Conservation (phyloP, 2,797 vertebrate genomes). For the Emydoidea blandingii region DNA sequence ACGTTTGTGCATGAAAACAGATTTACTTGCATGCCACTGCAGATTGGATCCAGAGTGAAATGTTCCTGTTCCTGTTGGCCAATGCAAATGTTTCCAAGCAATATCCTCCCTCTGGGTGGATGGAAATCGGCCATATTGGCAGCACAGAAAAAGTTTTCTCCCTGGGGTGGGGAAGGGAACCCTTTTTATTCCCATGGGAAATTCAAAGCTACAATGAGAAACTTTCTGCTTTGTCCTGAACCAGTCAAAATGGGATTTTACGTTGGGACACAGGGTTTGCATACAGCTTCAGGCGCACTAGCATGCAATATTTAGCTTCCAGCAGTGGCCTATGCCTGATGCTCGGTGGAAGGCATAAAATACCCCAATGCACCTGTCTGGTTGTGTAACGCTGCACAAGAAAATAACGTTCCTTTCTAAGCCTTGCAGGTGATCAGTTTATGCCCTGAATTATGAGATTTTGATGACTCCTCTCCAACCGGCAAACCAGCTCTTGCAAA, state of each 20-base stretch:
- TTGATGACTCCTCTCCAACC: slow-evolving; percentile 73
- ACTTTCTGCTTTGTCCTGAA: slow-evolving; percentile 44
- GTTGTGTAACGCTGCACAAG: slow-evolving; percentile 37
- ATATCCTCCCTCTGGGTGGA: not conserved
- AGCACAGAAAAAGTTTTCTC: not conserved
- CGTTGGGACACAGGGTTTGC: not conserved
- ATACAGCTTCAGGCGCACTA: not conserved
- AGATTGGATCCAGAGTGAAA: not conserved
- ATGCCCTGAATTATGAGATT: slow-evolving; percentile 69
- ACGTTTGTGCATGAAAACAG: not conserved
- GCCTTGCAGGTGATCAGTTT: slow-evolving; percentile 69
- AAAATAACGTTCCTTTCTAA: slow-evolving; percentile 62
- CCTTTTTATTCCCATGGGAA: slow-evolving; percentile 34
- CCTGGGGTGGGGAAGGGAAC: not conserved
- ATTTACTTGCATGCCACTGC: not conserved
- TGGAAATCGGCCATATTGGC: slow-evolving; percentile 33
- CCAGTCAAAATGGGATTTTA: slow-evolving; percentile 4
- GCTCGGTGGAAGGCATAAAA: slow-evolving; percentile 31
- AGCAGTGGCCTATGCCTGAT: not conserved
- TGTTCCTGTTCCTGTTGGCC: slow-evolving; percentile 5
- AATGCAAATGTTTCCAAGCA: not conserved
- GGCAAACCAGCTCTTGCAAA: slow-evolving; percentile 39
- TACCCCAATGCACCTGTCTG: not conserved
- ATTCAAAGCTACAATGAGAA: slow-evolving; percentile 25
- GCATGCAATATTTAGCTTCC: not conserved